Percentiles rank a stretch among this genome's conserved stretches.
These are phyloP conservation scores for Doris montereyensis DNA, from an alignment of 2,888 invertebrate genomes.

Conservation along the genomic window DNA sequence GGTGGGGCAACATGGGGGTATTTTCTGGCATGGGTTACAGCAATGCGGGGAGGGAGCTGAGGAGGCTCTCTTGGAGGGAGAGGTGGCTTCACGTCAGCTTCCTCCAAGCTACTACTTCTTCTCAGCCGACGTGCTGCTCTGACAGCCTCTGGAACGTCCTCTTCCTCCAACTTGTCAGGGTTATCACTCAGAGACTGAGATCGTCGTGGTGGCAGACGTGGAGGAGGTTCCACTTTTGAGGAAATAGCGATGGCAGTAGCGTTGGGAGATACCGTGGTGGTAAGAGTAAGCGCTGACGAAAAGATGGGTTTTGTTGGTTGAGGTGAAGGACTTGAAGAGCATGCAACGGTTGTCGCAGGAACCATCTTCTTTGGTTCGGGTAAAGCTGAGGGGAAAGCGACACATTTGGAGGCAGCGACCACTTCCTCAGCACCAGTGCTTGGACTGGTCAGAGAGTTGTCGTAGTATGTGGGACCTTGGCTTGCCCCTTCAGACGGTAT, in stretches of 20 bases:
- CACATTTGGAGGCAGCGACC: no score
- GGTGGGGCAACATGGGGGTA: constrained; percentile 24
- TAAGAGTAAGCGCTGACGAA: neutral
- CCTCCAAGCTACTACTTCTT: constrained; percentile 21
- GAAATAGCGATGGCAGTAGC: neutral
- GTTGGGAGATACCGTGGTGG: neutral
- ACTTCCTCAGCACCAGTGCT: no score
- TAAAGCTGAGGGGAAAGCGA: no score
- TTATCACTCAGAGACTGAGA: constrained; percentile 35
- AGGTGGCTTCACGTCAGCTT: neutral
- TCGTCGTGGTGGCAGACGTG: constrained; percentile 30
- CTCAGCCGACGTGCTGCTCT: neutral
- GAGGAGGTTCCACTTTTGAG: constrained; percentile 14
- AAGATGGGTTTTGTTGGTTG: neutral
- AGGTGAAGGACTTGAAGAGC: neutral
- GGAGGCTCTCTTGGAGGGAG: constrained; percentile 10
- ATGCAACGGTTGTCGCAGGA: neutral
- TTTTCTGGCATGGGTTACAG: constrained; percentile 22
- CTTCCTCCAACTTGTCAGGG: neutral
- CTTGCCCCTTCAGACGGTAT: neutral
- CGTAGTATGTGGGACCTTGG: neutral
- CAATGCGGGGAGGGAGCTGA: constrained; percentile 33
- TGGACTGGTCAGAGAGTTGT: neutral
- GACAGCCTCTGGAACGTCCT: neutral
- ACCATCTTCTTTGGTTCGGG: no score